Base-by-base conservation (phyloP, 2,797 vertebrate genomes). In the Tapera naevia region DNA sequence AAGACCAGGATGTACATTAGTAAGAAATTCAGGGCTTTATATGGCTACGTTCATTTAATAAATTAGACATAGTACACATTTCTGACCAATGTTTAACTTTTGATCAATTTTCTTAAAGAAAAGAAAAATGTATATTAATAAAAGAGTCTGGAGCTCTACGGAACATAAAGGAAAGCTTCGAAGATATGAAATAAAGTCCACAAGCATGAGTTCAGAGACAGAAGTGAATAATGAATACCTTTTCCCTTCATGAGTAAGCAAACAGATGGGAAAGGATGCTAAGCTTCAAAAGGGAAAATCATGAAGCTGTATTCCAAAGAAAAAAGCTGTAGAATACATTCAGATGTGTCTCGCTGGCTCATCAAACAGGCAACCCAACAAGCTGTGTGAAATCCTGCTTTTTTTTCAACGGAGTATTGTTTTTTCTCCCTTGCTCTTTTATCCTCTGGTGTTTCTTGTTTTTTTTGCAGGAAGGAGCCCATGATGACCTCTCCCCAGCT, bases 271-370 rank as follows among this genome's bases (percentile, higher is more conserved):
- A 93, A 92, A 62, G 0, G 0, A 58, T 46, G 35, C 19, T 76
- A 24, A 91, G 32, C 30, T 91, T 92, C 80, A 94, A 86, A 94
- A 56, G 35, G 24, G 51, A 79, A 91, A 90, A 73, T 37, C 82
- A 53, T 17, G 28, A 79, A 83, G 13, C 53, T 43, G 8, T 62
- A 2, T 13, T 90, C 67, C 41, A 41, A 74, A 80, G 33, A 28
- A 76, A 85, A 71, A 85, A 85, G 23, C 51, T 88, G 41, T 28
- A 74, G 93, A 64, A 65, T 72, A 56, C 61, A 17, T 61, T 94
- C 45, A 75, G 60, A 66, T 58, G 7, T 27, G 5, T 82, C 56
- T 86, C 13, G 0, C 51, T 88, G 56, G 46, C 22, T 94, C 50
- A 73, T 54, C 73, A 93, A 48, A 88, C 43, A 89, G 35, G 18